Conservation (phyloP, 1,140 invertebrate genomes). For the Lutraria rhynchaena region DNA sequence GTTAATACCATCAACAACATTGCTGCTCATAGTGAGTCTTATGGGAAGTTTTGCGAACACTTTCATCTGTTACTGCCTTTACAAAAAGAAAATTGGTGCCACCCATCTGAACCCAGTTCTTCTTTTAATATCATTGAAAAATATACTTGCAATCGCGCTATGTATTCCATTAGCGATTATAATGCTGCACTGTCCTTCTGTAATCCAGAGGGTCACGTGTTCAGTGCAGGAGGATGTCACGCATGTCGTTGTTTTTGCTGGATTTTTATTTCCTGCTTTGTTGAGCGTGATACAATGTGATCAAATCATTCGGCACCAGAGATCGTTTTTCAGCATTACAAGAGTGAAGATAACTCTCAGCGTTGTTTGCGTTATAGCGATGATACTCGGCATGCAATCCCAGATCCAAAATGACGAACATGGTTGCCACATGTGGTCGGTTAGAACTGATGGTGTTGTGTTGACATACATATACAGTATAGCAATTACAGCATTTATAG, state of each 20-base stretch:
- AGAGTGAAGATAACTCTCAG: not conserved
- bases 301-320: not conserved
- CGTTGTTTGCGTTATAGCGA: constrained; percentile 1
- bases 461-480: constrained; percentile 13
- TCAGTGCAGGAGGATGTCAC: constrained; percentile 23
- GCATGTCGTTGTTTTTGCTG: constrained; percentile 5
- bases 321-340: not conserved
- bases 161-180: constrained; percentile 27
- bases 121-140: constrained; percentile 25
- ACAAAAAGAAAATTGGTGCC: constrained; percentile 29
- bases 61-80: constrained; percentile 8
- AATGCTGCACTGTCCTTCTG: constrained; percentile 16
- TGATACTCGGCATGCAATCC: constrained; percentile 19
- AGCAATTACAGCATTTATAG: not conserved
- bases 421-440: constrained; percentile 37
- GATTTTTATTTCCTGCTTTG: constrained; percentile 21
- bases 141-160: constrained; percentile 2
- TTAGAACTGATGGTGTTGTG: constrained; percentile 8
- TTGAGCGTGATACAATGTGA: constrained; percentile 33
- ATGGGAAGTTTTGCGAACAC: constrained; percentile 1
- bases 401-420: constrained; percentile 11
- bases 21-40: not conserved
- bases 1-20: not conserved
- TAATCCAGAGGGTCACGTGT: not conserved
- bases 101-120: constrained; percentile 30